These are phyloP conservation scores for Thalassoma bifasciatum DNA, from an alignment of 2,113 vertebrate species.

Conservation along the genomic window DNA sequence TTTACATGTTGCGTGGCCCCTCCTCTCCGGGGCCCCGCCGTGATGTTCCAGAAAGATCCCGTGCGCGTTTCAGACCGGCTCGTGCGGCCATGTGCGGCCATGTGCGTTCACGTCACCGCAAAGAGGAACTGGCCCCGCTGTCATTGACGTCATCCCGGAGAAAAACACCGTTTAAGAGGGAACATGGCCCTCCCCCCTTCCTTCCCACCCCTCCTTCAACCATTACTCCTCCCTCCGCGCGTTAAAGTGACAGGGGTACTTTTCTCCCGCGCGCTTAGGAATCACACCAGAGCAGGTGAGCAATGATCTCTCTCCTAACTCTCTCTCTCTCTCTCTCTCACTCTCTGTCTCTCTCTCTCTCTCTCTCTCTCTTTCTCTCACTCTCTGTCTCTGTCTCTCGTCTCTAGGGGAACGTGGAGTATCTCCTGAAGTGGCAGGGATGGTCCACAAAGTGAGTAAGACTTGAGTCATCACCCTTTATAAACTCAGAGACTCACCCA, in stretches of 20 bases:
- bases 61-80: slow-evolving; percentile 26
- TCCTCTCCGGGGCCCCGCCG: slow-evolving; percentile 67
- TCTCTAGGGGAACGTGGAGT: slow-evolving; percentile 96
- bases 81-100: slow-evolving; percentile 54
- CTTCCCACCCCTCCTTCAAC: neutral
- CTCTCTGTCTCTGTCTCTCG: slow-evolving; percentile 36
- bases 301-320: no score
- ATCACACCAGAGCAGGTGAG: neutral
- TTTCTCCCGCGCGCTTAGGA: neutral
- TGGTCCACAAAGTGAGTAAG: slow-evolving; percentile 98
- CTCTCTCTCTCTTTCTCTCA: neutral
- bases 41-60: slow-evolving; percentile 68
- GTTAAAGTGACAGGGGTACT: slow-evolving; percentile 61
- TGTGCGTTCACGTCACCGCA: slow-evolving; percentile 72
- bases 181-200: neutral
- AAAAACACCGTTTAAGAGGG: slow-evolving; percentile 62
- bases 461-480: slow-evolving; percentile 56
- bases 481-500: neutral
- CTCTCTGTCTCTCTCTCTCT: no score
- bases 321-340: neutral
- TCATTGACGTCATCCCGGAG: slow-evolving; percentile 71
- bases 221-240: neutral
- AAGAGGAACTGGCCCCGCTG: slow-evolving; percentile 47
- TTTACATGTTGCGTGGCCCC: slow-evolving; percentile 81
- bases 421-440: slow-evolving; percentile 99